These are phyloP conservation scores for Trichomalopsis sarcophagae DNA, from an alignment of 1,140 invertebrate genomes.

Conservation along the genomic window DNA sequence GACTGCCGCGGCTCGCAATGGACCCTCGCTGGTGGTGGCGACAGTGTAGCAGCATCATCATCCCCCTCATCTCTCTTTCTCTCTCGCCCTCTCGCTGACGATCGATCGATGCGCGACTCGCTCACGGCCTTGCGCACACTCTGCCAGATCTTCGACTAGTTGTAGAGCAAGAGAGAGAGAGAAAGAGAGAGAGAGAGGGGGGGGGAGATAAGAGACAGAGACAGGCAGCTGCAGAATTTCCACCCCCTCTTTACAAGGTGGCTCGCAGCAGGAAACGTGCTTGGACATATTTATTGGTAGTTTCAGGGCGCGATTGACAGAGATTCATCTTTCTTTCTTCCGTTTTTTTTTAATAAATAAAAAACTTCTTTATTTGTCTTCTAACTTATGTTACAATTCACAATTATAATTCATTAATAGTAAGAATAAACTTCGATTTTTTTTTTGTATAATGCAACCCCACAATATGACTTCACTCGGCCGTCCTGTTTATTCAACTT, in stretches of 20 bases:
- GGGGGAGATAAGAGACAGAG: no score
- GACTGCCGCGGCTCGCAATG: constrained; percentile 31
- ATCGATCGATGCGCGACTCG: constrained; percentile 9
- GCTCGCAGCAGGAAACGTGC: neutral
- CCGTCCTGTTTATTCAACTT: constrained; percentile 33
- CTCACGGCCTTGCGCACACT: neutral
- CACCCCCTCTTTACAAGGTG: neutral
- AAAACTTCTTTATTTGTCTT: constrained; percentile 69
- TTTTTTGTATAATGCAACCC: constrained; percentile 52
- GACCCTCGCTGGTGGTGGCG: neutral
- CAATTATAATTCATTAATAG: constrained; percentile 62
- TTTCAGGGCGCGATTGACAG: neutral
- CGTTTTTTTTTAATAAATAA: constrained; percentile 67
- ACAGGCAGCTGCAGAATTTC: neutral
- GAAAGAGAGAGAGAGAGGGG: neutral
- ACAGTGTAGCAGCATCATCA: constrained; percentile 11
- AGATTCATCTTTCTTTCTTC: neutral
- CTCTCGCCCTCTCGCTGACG: neutral
- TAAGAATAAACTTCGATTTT: constrained; percentile 64
- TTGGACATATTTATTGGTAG: no score
- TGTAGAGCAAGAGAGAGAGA: neutral
- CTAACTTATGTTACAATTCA: constrained; percentile 66
- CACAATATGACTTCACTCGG: constrained; percentile 55
- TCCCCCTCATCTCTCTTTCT: neutral
- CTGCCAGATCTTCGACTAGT: neutral